Evolutionary conservation across 2,888 invertebrate species (phyloP).

Genomic region (Dastarcus helophoroides): DNA sequence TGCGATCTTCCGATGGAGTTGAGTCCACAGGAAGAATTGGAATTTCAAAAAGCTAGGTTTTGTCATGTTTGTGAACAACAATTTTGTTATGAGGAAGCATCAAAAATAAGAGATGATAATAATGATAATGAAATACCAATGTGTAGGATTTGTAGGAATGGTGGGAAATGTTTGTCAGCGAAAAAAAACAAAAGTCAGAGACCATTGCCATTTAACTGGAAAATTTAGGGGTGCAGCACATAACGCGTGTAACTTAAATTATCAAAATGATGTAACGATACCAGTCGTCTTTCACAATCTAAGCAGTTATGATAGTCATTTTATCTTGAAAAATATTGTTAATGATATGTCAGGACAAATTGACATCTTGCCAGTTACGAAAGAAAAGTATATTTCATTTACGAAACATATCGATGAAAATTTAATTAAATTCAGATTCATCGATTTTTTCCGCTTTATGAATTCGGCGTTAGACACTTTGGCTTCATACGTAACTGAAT

Average conservation of each 20-base stretch:
- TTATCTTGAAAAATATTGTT: constrained; percentile 20
- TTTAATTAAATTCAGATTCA: constrained; percentile 14
- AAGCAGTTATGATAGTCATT: constrained; percentile 22
- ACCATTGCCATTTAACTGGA: not conserved
- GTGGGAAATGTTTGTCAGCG: too few relatives aligned
- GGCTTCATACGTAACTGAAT: constrained; percentile 15
- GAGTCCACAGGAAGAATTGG: too few relatives aligned
- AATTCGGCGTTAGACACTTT: constrained; percentile 20
- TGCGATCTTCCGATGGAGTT: too few relatives aligned
- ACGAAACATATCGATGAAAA: constrained; percentile 15
- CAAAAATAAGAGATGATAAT: too few relatives aligned
- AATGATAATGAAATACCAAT: too few relatives aligned
- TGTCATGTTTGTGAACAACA: too few relatives aligned
- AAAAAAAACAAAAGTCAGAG: not conserved
- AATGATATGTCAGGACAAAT: constrained; percentile 14
- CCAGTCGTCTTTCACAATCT: constrained; percentile 1
- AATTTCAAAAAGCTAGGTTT: too few relatives aligned
- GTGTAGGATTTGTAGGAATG: too few relatives aligned
- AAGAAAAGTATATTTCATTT: constrained; percentile 27
- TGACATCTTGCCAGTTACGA: constrained; percentile 21
- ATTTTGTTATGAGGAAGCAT: too few relatives aligned
- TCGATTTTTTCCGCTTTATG: constrained; percentile 26
- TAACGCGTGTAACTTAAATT: too few relatives aligned
- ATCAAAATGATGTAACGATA: not conserved
- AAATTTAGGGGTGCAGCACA: too few relatives aligned